Percentiles rank a stretch among this genome's conserved stretches.
phyloP scores from a whole-genome alignment of 2,888 invertebrate genomes.

The Phytoseiulus persimilis region DNA sequence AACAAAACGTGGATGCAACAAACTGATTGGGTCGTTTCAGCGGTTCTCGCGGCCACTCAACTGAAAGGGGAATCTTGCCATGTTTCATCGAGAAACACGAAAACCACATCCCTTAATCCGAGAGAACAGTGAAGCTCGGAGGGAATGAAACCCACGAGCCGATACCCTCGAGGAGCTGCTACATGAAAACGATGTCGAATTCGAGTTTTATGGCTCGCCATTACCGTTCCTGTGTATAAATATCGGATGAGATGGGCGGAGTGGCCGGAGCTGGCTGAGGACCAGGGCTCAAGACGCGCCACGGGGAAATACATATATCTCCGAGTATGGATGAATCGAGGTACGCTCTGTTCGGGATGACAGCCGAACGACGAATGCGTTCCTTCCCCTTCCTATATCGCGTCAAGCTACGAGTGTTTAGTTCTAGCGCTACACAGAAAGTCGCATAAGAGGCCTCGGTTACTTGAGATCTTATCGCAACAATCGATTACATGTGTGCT shows the following conservation, averaged over 20 bases:
- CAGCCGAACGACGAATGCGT: not conserved
- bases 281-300: not conserved
- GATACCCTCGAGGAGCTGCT: not conserved
- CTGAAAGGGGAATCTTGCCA: too few relatives aligned
- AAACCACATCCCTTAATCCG: not conserved
- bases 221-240: not conserved
- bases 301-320: not conserved
- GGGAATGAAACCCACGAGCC: not conserved
- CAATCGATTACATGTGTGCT: not conserved
- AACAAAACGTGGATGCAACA: too few relatives aligned
- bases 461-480: not conserved
- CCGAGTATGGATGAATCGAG: not conserved
- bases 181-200: not conserved
- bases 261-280: not conserved
- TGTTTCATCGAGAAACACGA: not conserved
- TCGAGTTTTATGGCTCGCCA: not conserved
- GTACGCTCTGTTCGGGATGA: not conserved
- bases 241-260: constrained; percentile 5
- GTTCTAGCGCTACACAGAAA: not conserved
- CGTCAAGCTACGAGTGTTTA: not conserved
- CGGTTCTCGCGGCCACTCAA: not conserved
- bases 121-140: not conserved
- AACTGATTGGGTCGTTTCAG: not conserved
- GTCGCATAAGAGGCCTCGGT: not conserved
- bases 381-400: not conserved